phyloP scores from a whole-genome alignment of 2,113 vertebrate species.

The Meriones unguiculatus region DNA sequence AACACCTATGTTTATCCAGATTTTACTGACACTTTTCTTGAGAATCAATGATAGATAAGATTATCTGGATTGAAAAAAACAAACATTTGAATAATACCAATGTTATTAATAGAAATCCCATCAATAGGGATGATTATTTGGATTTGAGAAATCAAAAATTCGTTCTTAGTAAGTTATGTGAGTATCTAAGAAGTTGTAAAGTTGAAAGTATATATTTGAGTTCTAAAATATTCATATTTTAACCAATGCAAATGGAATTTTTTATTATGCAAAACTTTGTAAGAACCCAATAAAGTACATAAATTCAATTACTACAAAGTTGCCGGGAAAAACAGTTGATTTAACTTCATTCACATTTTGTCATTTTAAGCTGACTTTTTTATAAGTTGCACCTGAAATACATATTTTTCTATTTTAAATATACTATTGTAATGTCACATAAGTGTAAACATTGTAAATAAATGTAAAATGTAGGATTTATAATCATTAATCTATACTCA shows the following conservation, averaged over 20 bases:
- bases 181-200: background rate
- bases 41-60: background rate
- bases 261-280: background rate
- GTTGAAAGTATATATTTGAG: slow-evolving; percentile 27
- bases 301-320: background rate
- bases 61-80: background rate
- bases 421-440: background rate
- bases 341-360: background rate
- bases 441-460: background rate
- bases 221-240: slow-evolving; percentile 50
- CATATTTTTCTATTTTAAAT: background rate
- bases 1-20: background rate
- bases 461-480: background rate
- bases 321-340: background rate
- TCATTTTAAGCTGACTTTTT: background rate
- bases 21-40: background rate
- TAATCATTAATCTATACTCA: background rate
- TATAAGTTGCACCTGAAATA: background rate
- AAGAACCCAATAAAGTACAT: background rate
- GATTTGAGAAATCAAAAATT: slow-evolving; percentile 20
- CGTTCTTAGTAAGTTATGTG: background rate
- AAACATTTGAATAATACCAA: background rate
- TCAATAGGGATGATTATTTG: background rate
- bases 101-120: background rate
- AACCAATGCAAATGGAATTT: slow-evolving; percentile 37